Conservation (phyloP, 2,113 vertebrate genomes). For the Sceloporus undulatus region DNA sequence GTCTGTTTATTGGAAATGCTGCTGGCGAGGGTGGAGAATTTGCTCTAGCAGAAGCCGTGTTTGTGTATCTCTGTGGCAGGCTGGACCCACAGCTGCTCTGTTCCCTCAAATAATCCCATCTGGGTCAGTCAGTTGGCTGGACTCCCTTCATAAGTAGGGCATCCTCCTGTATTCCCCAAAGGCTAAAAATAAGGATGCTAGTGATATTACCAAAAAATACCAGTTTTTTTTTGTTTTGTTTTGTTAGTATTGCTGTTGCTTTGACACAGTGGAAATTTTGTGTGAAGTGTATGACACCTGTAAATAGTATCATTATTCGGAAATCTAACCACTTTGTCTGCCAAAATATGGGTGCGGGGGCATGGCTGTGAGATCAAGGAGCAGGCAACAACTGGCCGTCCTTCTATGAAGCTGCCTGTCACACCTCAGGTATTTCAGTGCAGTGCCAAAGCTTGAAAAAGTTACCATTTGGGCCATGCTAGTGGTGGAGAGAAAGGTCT, state of each 20-base stretch:
- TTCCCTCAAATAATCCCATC: not conserved
- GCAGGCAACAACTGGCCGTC: not conserved
- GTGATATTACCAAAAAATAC: not conserved
- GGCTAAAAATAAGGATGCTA: not conserved
- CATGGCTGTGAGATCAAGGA: not conserved
- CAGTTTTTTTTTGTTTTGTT: too few species aligned
- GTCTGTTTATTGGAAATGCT: too few species aligned
- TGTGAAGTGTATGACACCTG: too few species aligned
- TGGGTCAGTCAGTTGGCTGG: not conserved
- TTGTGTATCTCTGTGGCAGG: too few species aligned
- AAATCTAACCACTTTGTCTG: too few species aligned
- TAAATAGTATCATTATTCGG: too few species aligned
- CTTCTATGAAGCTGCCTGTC: not conserved
- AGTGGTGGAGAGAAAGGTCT: too few species aligned
- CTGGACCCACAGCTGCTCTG: not conserved
- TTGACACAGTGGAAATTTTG: not conserved
- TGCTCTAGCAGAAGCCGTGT: too few species aligned
- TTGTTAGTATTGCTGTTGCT: not conserved
- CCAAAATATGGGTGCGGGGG: not conserved
- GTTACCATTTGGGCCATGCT: too few species aligned
- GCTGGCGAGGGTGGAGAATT: too few species aligned
- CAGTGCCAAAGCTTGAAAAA: too few species aligned
- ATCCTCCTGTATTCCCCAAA: not conserved
- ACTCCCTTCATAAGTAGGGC: not conserved
- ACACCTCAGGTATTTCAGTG: not conserved